These are phyloP conservation scores for Edolisoma coerulescens DNA, from an alignment of 2,113 vertebrate genomes.

Conservation along the genomic window DNA sequence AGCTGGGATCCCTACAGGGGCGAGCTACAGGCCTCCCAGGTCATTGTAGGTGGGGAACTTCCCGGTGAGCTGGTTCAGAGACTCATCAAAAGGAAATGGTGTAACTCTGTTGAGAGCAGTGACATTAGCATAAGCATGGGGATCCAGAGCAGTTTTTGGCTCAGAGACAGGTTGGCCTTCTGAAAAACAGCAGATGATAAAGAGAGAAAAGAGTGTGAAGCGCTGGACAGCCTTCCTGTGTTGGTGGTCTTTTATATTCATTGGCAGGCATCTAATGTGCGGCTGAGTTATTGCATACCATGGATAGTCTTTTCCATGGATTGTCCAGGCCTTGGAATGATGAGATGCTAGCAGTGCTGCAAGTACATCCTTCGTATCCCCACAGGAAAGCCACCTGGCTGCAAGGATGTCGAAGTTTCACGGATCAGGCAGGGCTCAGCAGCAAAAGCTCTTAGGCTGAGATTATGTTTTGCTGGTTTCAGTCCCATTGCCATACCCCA, in stretches of 20 bases:
- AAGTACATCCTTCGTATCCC: rapidly evolving
- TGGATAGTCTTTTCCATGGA: background rate
- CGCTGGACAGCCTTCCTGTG: background rate
- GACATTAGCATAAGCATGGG: background rate
- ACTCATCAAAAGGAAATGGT: background rate
- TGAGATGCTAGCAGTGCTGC: background rate
- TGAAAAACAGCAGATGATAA: background rate
- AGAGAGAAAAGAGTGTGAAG: background rate
- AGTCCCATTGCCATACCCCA: background rate
- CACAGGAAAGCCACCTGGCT: background rate
- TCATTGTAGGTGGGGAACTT: background rate
- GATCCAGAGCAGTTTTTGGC: background rate
- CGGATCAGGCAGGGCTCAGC: background rate
- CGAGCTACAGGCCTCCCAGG: background rate
- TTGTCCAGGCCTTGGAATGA: background rate
- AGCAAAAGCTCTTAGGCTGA: background rate
- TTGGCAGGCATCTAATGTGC: background rate
- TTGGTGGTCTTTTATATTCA: background rate
- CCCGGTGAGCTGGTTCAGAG: background rate
- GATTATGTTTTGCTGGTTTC: background rate
- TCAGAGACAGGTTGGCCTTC: background rate
- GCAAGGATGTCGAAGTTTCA: background rate
- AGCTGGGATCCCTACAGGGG: background rate
- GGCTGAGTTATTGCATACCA: background rate
- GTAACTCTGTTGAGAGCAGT: background rate